phyloP scores from a whole-genome alignment of 1,140 invertebrate species.

The Antheraea pernyi region DNA sequence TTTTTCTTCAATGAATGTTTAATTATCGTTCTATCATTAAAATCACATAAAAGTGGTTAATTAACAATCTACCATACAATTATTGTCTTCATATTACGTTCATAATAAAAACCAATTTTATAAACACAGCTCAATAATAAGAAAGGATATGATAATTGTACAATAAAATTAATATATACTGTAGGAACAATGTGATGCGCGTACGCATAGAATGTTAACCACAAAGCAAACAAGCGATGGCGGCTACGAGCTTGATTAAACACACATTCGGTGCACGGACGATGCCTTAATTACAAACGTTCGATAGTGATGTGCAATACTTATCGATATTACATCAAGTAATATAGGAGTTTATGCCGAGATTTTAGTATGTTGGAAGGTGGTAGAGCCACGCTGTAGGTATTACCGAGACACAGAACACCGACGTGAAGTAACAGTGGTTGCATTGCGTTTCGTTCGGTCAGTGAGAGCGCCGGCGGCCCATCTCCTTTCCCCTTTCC shows the following conservation, averaged over 20 bases:
- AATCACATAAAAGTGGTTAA: neutral
- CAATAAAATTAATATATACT: neutral
- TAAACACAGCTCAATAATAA: too few species aligned
- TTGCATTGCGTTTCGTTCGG: too few species aligned
- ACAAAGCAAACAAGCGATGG: conserved; percentile 51
- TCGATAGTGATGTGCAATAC: conserved; percentile 30
- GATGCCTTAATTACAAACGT: conserved; percentile 75
- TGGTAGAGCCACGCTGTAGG: too few species aligned
- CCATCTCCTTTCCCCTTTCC: too few species aligned
- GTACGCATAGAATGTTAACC: conserved; percentile 27
- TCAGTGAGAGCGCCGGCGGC: too few species aligned
- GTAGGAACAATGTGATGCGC: conserved; percentile 24
- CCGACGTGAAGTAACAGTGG: too few species aligned
- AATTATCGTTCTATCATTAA: neutral
- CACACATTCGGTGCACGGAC: conserved; percentile 70
- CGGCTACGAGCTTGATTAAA: conserved; percentile 69
- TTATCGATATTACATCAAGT: neutral
- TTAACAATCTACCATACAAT: too few species aligned
- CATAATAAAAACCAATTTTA: too few species aligned
- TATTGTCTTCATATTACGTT: too few species aligned
- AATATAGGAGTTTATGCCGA: too few species aligned
- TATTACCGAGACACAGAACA: too few species aligned
- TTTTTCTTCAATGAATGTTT: neutral
- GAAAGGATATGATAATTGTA: neutral
- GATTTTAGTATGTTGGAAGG: too few species aligned